Evolutionary conservation across 2,113 vertebrate genomes (phyloP), one percentile per base, ranked within the genome.

Genomic region (Catagonus wagneri): DNA sequence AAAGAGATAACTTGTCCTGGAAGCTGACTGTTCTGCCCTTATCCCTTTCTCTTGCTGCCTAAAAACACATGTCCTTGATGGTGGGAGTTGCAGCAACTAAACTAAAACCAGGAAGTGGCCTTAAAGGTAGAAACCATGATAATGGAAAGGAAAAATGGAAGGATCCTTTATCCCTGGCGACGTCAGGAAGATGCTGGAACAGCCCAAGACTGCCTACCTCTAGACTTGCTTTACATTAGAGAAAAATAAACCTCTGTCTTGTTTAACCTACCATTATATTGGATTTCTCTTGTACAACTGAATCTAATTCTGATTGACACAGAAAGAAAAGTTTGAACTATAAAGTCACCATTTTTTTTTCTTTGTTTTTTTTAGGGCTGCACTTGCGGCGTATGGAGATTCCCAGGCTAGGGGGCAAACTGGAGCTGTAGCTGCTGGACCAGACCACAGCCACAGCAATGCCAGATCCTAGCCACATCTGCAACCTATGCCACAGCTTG

Each of bases 261-360:
- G 32, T 83, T 90, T 88, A 89, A n/a, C 58, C 52, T 25, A 60
- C 12, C 69, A 27, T 76, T 58, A 36, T 34, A 8, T 14, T 80
- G 52, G 11, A 87, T 88, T 92, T 93, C 54, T 89, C 65, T 90
- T 56, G 58, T 80, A 50, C 17, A 81, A 61, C 66, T 5, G 25
- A 87, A 32, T 50, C 83, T 72, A 88, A 85, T 96, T 68, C 66
- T 84, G 61, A 90, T 0, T 61, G 25, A 71, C 75, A 75, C 16
- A 52, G 58, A 97, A 15, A 85, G 52, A 92, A 96, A 88, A 84
- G 13, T 83, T 74, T 80, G 65, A 93, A 94, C 50, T 90, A 54
- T 61, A 69, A 61, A 83, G 83, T 89, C 69, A 81, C 44, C 66
- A 76, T 90, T 96, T 95, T 89, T 7, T 92, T 44, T 44, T 44